Evolutionary conservation across 2,888 invertebrate species (phyloP).

Genomic region (Eupithecia abbreviata): DNA sequence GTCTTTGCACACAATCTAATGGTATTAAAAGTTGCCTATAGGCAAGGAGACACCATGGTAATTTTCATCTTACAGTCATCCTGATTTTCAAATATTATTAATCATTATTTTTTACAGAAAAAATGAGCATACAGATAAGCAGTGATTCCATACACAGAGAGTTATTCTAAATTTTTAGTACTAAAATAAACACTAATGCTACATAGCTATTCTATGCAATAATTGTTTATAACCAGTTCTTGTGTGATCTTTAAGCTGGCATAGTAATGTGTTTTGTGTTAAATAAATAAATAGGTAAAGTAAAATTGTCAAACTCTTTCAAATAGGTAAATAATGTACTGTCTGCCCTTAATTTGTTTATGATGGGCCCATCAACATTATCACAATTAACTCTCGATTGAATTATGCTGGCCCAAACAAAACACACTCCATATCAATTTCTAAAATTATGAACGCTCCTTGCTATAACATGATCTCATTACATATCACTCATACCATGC

Average conservation of each 20-base stretch:
- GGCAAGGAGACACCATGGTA: neutral
- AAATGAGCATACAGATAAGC: neutral
- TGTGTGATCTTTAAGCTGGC: too few relatives aligned
- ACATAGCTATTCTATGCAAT: too few relatives aligned
- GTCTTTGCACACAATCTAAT: neutral
- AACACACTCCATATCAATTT: slow-evolving; percentile 29
- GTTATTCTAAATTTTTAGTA: neutral
- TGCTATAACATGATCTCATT: slow-evolving; percentile 35
- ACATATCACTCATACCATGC: slow-evolving; percentile 43
- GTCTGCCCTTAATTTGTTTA: neutral
- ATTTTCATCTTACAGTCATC: neutral
- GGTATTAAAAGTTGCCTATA: neutral
- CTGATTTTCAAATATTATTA: neutral
- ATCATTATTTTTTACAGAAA: neutral
- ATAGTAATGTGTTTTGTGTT: too few relatives aligned
- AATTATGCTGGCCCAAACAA: slow-evolving; percentile 22
- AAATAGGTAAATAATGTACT: neutral
- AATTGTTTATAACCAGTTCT: too few relatives aligned
- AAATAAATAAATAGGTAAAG: too few relatives aligned
- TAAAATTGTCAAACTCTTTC: neutral
- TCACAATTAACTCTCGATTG: slow-evolving; percentile 12
- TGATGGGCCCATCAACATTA: slow-evolving; percentile 19
- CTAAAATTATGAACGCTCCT: slow-evolving; percentile 24
- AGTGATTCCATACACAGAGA: neutral
- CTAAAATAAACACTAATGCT: neutral